Percentiles rank a stretch among this genome's conserved stretches.
These are phyloP conservation scores for Drosophila vallismaia DNA, from an alignment of 2,888 invertebrate species.

Conservation along the genomic window DNA sequence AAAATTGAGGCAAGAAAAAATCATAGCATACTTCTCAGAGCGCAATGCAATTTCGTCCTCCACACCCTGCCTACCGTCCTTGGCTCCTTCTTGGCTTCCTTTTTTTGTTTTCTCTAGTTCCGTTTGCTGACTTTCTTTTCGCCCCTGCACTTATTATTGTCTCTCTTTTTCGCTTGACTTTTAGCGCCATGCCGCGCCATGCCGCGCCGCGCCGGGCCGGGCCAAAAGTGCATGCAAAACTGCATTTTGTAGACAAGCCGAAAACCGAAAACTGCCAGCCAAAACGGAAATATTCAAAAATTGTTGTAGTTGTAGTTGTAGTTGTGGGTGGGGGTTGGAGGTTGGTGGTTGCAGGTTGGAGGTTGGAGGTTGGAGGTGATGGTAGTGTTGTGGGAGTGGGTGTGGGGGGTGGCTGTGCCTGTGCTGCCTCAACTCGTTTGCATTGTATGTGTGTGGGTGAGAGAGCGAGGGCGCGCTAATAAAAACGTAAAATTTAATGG, in stretches of 20 bases:
- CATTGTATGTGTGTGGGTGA: slow-evolving; percentile 18
- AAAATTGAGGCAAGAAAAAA: slow-evolving; percentile 19
- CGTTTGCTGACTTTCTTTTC: slow-evolving; percentile 19
- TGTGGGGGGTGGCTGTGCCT: neutral
- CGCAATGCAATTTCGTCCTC: slow-evolving; percentile 45
- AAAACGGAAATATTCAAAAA: slow-evolving; percentile 78
- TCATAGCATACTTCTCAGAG: slow-evolving; percentile 41
- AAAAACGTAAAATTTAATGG: slow-evolving; percentile 80
- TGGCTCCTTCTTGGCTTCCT: slow-evolving; percentile 15
- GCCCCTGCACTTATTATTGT: slow-evolving; percentile 47
- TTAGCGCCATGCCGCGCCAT: slow-evolving; percentile 13
- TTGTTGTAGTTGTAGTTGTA: slow-evolving; percentile 51
- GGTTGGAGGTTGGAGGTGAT: slow-evolving; percentile 16
- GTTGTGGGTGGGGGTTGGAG: slow-evolving; percentile 19
- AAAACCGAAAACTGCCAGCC: slow-evolving; percentile 65
- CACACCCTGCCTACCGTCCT: slow-evolving; percentile 26
- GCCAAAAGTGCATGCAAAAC: slow-evolving; percentile 72
- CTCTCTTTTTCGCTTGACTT: slow-evolving; percentile 34
- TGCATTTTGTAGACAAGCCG: slow-evolving; percentile 71
- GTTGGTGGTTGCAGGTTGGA: slow-evolving; percentile 9
- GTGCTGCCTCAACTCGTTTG: slow-evolving; percentile 14
- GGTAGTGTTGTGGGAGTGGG: neutral
- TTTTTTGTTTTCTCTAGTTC: slow-evolving; percentile 4
- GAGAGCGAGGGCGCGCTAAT: slow-evolving; percentile 68
- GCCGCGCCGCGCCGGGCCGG: neutral